These are phyloP conservation scores for Cacoxenus indagator DNA, from an alignment of 2,888 invertebrate species.

Conservation along the genomic window DNA sequence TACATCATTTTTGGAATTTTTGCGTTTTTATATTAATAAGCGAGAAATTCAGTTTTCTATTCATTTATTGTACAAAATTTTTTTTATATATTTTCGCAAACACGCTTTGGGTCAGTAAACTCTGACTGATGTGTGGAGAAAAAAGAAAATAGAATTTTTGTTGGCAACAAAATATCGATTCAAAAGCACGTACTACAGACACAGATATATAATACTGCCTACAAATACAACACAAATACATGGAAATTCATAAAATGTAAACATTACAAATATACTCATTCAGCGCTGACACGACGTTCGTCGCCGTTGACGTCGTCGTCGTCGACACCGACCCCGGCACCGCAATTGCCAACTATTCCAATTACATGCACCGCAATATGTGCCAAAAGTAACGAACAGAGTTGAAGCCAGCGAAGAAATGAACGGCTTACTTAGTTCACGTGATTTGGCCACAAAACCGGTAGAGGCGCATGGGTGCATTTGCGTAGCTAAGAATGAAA, in stretches of 20 bases:
- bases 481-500: slow-evolving; percentile 46
- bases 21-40: slow-evolving; percentile 23
- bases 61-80: background rate
- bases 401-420: slow-evolving; percentile 22
- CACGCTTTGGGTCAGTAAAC: slow-evolving; percentile 56
- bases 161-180: slow-evolving; percentile 50
- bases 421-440: slow-evolving; percentile 45
- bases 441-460: too few species aligned
- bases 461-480: too few species aligned
- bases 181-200: slow-evolving; percentile 39
- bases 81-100: slow-evolving; percentile 24
- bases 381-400: slow-evolving; percentile 17
- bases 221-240: background rate
- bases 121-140: slow-evolving; percentile 45
- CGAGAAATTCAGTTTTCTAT: background rate
- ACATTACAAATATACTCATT: slow-evolving; percentile 50
- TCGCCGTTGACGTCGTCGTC: background rate
- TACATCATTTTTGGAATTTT: slow-evolving; percentile 58
- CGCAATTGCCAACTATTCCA: background rate
- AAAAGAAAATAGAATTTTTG: slow-evolving; percentile 25
- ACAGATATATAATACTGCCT: background rate
- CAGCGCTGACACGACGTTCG: too few species aligned
- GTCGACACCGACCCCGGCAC: background rate
- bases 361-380: background rate
- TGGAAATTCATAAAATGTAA: slow-evolving; percentile 54